Conservation (phyloP, 2,888 invertebrate genomes). For the Troides aeacus region DNA sequence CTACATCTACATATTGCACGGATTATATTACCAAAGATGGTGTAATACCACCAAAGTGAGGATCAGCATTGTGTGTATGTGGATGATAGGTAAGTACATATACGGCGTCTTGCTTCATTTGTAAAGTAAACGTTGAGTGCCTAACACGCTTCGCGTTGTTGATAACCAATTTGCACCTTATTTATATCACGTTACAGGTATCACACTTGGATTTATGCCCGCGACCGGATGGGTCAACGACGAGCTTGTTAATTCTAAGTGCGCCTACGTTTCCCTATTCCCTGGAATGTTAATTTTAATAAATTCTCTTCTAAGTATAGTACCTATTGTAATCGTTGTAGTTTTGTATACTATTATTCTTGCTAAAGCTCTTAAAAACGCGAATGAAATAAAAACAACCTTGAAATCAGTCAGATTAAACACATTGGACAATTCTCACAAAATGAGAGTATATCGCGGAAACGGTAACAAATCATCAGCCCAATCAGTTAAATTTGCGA, state of each 20-base stretch:
- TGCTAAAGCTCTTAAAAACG: constrained; percentile 77
- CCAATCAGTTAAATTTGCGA: constrained; percentile 40
- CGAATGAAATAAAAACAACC: constrained; percentile 51
- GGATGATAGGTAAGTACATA: constrained; percentile 75
- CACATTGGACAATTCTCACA: constrained; percentile 42
- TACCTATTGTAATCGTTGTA: constrained; percentile 69
- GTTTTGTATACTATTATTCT: constrained; percentile 81
- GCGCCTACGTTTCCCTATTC: constrained; percentile 80
- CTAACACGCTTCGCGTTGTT: constrained; percentile 29
- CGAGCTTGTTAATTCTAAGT: constrained; percentile 53
- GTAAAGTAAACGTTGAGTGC: constrained; percentile 16
- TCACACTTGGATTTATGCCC: constrained; percentile 80
- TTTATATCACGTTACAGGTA: constrained; percentile 58
- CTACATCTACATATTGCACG: constrained; percentile 83
- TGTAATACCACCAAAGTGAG: constrained; percentile 80
- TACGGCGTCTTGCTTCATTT: neutral
- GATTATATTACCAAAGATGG: constrained; percentile 82
- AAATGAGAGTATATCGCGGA: constrained; percentile 59
- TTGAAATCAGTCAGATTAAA: constrained; percentile 46
- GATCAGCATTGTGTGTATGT: constrained; percentile 75
- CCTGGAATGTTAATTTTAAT: constrained; percentile 78
- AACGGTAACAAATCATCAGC: constrained; percentile 38
- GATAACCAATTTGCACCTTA: constrained; percentile 32
- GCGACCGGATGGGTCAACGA: constrained; percentile 77
- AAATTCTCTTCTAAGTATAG: constrained; percentile 76